Evolutionary conservation across 2,888 invertebrate genomes (phyloP).

Genomic region (Apamea crenata): DNA sequence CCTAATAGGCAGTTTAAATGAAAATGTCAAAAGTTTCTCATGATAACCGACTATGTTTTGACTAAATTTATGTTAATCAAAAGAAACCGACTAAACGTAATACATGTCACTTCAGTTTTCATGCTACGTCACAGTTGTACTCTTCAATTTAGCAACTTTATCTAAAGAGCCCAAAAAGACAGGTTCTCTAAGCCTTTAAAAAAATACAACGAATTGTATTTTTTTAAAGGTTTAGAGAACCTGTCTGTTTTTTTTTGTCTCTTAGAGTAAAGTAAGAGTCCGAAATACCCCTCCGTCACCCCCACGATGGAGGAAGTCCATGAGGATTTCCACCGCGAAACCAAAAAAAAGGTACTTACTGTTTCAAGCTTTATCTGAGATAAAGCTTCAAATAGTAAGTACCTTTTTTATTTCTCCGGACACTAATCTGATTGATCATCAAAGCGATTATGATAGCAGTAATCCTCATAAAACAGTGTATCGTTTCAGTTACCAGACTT

Average conservation of each 20-base stretch:
- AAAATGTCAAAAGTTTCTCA: not conserved
- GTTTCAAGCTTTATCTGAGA: not conserved
- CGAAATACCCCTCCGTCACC: too few species aligned
- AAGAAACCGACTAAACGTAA: not conserved
- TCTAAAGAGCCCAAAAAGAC: too few species aligned
- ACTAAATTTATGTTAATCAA: not conserved
- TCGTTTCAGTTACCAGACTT: not conserved
- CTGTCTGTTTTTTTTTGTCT: not conserved
- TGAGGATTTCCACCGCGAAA: too few species aligned
- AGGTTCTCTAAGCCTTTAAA: too few species aligned
- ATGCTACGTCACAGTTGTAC: not conserved
- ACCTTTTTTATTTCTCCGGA: not conserved
- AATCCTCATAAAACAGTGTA: not conserved
- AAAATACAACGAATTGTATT: too few species aligned
- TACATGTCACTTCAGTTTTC: not conserved
- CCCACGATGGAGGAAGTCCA: too few species aligned
- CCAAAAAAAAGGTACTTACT: too few species aligned
- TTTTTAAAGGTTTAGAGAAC: not conserved
- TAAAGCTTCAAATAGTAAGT: too few species aligned
- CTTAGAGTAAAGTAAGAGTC: too few species aligned
- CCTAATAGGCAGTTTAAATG: not conserved
- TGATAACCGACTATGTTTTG: not conserved
- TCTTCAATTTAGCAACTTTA: not conserved
- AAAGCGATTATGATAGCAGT: not conserved
- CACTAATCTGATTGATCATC: slow-evolving; percentile 5